These are phyloP conservation scores for Potamilus streckersoni DNA, from an alignment of 1,140 invertebrate species.

Conservation along the genomic window DNA sequence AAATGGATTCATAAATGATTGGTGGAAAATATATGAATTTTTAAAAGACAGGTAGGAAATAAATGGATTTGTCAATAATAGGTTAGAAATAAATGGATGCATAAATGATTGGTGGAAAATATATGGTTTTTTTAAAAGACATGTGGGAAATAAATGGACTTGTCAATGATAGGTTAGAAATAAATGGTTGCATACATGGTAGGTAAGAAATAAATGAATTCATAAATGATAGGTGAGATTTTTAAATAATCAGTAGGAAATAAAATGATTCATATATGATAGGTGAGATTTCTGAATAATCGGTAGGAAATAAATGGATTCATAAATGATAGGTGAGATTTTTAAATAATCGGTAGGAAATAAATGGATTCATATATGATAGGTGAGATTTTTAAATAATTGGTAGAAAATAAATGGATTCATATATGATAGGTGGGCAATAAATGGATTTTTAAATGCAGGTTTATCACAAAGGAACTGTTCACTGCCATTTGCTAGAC, in stretches of 20 bases:
- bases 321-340: background rate
- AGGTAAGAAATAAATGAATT: too few species aligned
- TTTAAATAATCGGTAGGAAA: background rate
- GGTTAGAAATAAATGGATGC: too few species aligned
- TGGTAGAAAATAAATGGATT: background rate
- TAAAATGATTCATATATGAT: background rate
- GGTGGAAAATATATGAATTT: too few species aligned
- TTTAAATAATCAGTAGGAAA: too few species aligned
- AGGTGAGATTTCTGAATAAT: too few species aligned
- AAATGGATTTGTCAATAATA: too few species aligned
- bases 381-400: background rate
- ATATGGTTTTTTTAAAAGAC: background rate
- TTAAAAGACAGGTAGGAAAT: too few species aligned
- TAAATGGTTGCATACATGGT: too few species aligned
- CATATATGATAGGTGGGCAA: background rate
- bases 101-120: background rate
- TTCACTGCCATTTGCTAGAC: too few species aligned
- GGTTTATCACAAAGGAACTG: too few species aligned
- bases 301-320: too few species aligned
- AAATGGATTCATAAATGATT: background rate
- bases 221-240: too few species aligned
- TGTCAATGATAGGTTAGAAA: background rate
- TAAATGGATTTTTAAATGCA: background rate
- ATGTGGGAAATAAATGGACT: background rate
- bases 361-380: constrained; percentile 2